These are phyloP conservation scores for Imbricaverruca yamaguchii DNA, from an alignment of 2,888 invertebrate genomes.

Conservation along the genomic window DNA sequence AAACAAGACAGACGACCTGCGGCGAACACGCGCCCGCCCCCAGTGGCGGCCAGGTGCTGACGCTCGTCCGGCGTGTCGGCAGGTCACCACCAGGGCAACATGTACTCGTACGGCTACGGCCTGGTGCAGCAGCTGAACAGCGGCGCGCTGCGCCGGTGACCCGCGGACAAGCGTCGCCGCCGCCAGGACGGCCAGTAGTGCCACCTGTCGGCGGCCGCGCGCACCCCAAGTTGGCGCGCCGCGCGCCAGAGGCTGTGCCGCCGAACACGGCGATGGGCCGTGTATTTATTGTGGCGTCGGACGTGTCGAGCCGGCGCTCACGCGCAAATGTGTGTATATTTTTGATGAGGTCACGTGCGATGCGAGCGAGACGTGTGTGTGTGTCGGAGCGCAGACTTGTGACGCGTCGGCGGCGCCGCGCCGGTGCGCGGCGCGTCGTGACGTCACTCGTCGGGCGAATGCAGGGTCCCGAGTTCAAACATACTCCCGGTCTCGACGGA, in stretches of 20 bases:
- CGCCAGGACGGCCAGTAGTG: neutral
- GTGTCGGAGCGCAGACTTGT: neutral
- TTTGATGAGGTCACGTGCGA: neutral
- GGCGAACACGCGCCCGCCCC: no score
- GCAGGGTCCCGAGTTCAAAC: neutral
- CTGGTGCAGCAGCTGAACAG: conserved; percentile 66
- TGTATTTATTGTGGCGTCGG: neutral
- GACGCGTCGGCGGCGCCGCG: neutral
- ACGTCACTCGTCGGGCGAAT: neutral
- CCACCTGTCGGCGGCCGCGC: neutral
- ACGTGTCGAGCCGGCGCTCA: neutral
- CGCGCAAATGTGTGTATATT: neutral
- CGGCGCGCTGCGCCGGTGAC: conserved; percentile 53
- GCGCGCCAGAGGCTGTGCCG: neutral
- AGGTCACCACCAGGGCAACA: conserved; percentile 41
- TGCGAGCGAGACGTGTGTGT: neutral
- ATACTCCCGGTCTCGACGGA: neutral
- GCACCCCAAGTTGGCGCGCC: neutral
- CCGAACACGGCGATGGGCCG: neutral
- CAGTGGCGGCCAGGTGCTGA: no score
- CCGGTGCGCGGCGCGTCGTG: neutral
- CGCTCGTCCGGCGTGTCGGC: neutral
- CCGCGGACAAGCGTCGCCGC: neutral
- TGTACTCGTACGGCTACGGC: conserved; percentile 52
- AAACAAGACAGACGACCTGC: no score